Conservation (phyloP, 2,888 invertebrate species). For the Maniola hyperantus region DNA sequence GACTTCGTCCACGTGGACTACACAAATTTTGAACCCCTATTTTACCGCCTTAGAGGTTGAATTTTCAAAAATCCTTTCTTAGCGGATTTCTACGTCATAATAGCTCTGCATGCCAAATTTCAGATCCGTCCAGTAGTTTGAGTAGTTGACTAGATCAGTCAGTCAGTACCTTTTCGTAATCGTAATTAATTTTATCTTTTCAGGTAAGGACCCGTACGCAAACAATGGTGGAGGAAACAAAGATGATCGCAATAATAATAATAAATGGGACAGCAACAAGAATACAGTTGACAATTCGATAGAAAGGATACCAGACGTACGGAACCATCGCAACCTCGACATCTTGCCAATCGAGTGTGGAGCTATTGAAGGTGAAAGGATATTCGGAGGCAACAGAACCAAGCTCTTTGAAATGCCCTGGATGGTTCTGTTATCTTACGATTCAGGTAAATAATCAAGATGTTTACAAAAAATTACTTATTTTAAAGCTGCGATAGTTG, state of each 20-base stretch:
- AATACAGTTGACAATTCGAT: conserved; percentile 35
- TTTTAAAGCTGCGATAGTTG: too few relatives aligned
- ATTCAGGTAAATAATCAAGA: conserved; percentile 54
- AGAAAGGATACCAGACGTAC: conserved; percentile 48
- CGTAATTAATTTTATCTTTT: too few relatives aligned
- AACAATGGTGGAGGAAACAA: background rate
- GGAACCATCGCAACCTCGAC: conserved; percentile 53
- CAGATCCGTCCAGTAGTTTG: too few relatives aligned
- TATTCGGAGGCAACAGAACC: conserved; percentile 84
- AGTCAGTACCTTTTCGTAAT: too few relatives aligned
- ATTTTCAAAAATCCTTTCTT: too few relatives aligned
- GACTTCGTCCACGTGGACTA: too few relatives aligned
- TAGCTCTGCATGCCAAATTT: too few relatives aligned
- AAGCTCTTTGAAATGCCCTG: conserved; percentile 86
- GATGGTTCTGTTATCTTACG: conserved; percentile 88
- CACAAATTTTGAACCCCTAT: too few relatives aligned
- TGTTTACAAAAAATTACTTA: background rate
- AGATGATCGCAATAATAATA: background rate
- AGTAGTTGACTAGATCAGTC: too few relatives aligned
- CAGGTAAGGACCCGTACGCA: background rate
- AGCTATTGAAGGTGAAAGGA: conserved; percentile 73
- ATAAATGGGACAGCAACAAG: conserved; percentile 15
- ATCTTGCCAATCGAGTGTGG: conserved; percentile 81
- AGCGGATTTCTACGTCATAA: too few relatives aligned
- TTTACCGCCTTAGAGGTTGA: too few relatives aligned